phyloP scores from a whole-genome alignment of 2,888 invertebrate genomes.

The Salpingus planirostris region DNA sequence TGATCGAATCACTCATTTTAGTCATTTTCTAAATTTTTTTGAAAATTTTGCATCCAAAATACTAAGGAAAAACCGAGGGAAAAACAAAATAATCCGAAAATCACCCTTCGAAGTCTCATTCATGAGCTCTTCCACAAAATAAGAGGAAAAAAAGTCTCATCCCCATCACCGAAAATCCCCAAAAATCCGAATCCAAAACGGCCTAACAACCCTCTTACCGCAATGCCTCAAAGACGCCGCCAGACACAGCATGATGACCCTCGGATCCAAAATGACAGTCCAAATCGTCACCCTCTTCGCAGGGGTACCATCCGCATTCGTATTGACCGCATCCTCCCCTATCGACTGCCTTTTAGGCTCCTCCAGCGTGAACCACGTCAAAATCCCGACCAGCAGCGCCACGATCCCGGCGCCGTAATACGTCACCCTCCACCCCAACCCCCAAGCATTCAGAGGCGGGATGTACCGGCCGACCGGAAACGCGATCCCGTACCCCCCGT shows the following conservation, averaged over 20 bases:
- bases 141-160: too few relatives aligned
- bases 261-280: constrained; percentile 68
- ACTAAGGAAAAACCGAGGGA: too few relatives aligned
- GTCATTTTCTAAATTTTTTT: too few relatives aligned
- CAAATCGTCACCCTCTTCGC: constrained; percentile 54
- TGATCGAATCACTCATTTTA: too few relatives aligned
- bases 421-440: constrained; percentile 74
- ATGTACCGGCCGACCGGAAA: constrained; percentile 86
- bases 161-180: too few relatives aligned
- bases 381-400: constrained; percentile 58
- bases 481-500: constrained; percentile 87
- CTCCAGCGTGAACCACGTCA: constrained; percentile 65
- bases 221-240: constrained; percentile 86
- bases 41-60: too few relatives aligned
- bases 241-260: constrained; percentile 68
- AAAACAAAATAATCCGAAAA: too few relatives aligned
- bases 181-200: too few relatives aligned
- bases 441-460: constrained; percentile 64
- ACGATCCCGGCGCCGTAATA: constrained; percentile 74
- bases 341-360: constrained; percentile 71
- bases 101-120: too few relatives aligned
- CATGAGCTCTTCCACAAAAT: too few relatives aligned
- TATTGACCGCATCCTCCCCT: constrained; percentile 47
- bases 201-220: too few relatives aligned
- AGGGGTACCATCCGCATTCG: constrained; percentile 29